Evolutionary conservation across 2,888 invertebrate genomes (phyloP).

Genomic region (Dromius quadrimaculatus): DNA sequence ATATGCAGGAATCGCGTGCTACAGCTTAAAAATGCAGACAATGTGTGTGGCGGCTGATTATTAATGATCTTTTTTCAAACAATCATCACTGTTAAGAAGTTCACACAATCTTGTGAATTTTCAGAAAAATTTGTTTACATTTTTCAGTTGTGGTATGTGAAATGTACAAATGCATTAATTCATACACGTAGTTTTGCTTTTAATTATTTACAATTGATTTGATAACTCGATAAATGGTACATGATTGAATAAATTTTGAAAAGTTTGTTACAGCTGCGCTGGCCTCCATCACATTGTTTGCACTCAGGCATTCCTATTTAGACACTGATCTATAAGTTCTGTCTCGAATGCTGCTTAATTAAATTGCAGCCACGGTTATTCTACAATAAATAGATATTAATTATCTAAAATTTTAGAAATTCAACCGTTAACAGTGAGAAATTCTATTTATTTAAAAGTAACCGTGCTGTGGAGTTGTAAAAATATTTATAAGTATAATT

Average conservation of each 20-base stretch:
- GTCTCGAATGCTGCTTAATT: background rate
- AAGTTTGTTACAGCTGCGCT: constrained; percentile 65
- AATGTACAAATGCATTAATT: constrained; percentile 41
- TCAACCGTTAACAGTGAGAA: background rate
- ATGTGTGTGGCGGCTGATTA: constrained; percentile 74
- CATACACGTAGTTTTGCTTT: constrained; percentile 43
- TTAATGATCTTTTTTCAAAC: constrained; percentile 51
- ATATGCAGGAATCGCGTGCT: constrained; percentile 41
- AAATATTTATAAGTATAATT: constrained; percentile 3
- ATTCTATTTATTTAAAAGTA: background rate
- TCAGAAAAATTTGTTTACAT: constrained; percentile 45
- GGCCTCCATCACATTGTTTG: constrained; percentile 92
- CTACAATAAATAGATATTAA: constrained; percentile 1
- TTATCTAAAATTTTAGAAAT: background rate
- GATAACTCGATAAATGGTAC: constrained; percentile 58
- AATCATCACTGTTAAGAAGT: constrained; percentile 2
- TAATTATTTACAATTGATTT: constrained; percentile 44
- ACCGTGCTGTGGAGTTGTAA: background rate
- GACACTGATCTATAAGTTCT: constrained; percentile 13
- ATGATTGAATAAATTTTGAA: constrained; percentile 45
- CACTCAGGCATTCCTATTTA: constrained; percentile 70
- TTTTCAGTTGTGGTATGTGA: constrained; percentile 53
- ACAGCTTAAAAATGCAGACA: constrained; percentile 69
- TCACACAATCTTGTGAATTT: constrained; percentile 19
- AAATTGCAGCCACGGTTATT: constrained; percentile 18